phyloP scores from a whole-genome alignment of 1,140 invertebrate species.

The Holcopasites calliopsidis region DNA sequence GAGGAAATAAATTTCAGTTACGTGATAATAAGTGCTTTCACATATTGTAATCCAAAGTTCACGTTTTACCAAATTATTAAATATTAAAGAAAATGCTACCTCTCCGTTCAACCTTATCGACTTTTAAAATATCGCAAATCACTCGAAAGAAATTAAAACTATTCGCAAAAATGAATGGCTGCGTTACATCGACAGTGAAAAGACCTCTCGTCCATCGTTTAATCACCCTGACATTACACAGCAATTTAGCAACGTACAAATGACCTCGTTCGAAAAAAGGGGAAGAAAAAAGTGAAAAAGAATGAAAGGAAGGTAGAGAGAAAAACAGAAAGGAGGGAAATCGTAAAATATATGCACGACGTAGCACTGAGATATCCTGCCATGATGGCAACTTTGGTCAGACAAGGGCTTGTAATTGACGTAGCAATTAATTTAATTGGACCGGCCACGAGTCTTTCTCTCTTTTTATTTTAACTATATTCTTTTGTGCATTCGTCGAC shows the following conservation, averaged over 20 bases:
- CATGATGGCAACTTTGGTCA: background rate
- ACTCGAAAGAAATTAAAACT: background rate
- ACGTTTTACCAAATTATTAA: too few species aligned
- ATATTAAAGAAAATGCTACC: too few species aligned
- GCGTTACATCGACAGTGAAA: background rate
- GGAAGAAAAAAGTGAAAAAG: background rate
- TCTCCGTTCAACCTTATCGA: too few species aligned
- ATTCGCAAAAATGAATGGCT: background rate
- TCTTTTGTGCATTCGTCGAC: background rate
- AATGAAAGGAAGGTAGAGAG: background rate
- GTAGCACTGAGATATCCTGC: background rate
- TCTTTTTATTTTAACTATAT: background rate
- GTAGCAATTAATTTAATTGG: slow-evolving; percentile 43
- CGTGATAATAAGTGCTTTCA: too few species aligned
- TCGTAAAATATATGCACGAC: background rate
- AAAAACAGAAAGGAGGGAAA: background rate
- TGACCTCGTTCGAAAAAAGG: background rate
- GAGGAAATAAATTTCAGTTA: too few species aligned
- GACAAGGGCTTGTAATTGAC: slow-evolving; percentile 25
- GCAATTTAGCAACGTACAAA: slow-evolving; percentile 20
- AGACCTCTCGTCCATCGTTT: background rate
- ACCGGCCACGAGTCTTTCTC: background rate
- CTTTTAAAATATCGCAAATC: background rate
- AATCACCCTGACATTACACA: slow-evolving; percentile 7
- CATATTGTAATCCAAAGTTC: too few species aligned